Evolutionary conservation across 2,113 vertebrate species (phyloP).

Genomic region (Prunella fulvescens): DNA sequence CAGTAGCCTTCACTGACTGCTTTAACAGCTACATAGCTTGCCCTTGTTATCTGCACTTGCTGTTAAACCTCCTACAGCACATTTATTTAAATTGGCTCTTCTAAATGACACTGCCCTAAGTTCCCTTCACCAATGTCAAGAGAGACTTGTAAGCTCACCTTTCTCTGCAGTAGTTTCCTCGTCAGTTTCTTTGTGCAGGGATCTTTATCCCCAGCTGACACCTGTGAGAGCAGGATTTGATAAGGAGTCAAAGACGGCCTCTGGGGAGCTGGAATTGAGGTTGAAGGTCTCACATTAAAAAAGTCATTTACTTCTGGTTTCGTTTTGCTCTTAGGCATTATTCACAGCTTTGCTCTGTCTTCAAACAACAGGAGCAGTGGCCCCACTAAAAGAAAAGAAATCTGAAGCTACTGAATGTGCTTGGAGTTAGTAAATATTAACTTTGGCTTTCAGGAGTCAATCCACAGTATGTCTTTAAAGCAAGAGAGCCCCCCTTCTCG

Average conservation of each 20-base stretch:
- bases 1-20: background rate
- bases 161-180: background rate
- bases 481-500: background rate
- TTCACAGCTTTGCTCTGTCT: constrained; percentile 49
- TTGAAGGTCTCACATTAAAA: constrained; percentile 57
- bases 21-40: background rate
- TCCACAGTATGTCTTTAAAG: background rate
- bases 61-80: background rate
- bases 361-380: constrained; percentile 51
- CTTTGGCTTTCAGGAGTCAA: constrained; percentile 20
- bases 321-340: constrained; percentile 56
- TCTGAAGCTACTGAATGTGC: constrained; percentile 31
- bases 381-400: constrained; percentile 25
- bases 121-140: background rate
- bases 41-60: background rate
- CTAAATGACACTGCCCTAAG: background rate
- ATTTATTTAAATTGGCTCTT: background rate
- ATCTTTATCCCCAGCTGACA: background rate
- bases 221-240: background rate
- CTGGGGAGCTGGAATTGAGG: constrained; percentile 57
- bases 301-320: constrained; percentile 46
- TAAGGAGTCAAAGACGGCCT: constrained; percentile 41
- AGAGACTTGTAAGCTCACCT: background rate
- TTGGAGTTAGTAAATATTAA: constrained; percentile 57
- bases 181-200: background rate